A percentile compares a stretch with the other conserved stretches of the same genome.
Conservation (phyloP, 2,888 invertebrate species). For the Scaptomyza caliginosa region DNA sequence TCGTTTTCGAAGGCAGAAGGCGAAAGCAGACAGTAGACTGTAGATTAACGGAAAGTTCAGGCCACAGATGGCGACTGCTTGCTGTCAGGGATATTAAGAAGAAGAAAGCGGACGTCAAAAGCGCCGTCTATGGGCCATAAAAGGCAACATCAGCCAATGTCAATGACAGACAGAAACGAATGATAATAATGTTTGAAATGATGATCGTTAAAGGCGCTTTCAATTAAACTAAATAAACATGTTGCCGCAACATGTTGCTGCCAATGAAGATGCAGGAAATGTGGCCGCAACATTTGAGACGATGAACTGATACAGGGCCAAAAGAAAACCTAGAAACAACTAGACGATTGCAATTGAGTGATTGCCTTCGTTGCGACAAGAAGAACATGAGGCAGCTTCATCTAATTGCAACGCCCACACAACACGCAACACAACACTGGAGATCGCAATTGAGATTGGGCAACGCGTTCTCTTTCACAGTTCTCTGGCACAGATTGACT, state of each 20-base stretch:
- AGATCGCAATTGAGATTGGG: slow-evolving; percentile 61
- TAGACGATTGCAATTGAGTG: slow-evolving; percentile 54
- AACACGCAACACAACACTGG: slow-evolving; percentile 36
- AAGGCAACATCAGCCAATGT: slow-evolving; percentile 65
- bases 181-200: slow-evolving; percentile 14
- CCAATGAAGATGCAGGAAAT: slow-evolving; percentile 16
- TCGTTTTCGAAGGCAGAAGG: slow-evolving; percentile 50
- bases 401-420: slow-evolving; percentile 79
- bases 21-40: slow-evolving; percentile 65
- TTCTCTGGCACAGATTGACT: slow-evolving; percentile 63
- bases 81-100: neutral
- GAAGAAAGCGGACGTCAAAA: slow-evolving; percentile 55
- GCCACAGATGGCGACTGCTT: neutral
- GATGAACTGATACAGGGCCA: slow-evolving; percentile 34
- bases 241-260: slow-evolving; percentile 53
- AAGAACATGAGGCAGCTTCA: slow-evolving; percentile 60
- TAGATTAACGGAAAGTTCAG: no score
- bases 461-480: slow-evolving; percentile 41
- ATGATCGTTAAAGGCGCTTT: slow-evolving; percentile 21
- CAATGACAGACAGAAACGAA: slow-evolving; percentile 56
- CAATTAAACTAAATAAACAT: slow-evolving; percentile 47
- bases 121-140: slow-evolving; percentile 66
- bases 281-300: slow-evolving; percentile 28
- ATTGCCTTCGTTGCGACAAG: slow-evolving; percentile 56
- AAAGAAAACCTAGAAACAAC: slow-evolving; percentile 1